Percentiles rank a stretch among this genome's conserved stretches.
Conservation (phyloP, 2,797 vertebrate species). For the Pipistrellus nathusii region DNA sequence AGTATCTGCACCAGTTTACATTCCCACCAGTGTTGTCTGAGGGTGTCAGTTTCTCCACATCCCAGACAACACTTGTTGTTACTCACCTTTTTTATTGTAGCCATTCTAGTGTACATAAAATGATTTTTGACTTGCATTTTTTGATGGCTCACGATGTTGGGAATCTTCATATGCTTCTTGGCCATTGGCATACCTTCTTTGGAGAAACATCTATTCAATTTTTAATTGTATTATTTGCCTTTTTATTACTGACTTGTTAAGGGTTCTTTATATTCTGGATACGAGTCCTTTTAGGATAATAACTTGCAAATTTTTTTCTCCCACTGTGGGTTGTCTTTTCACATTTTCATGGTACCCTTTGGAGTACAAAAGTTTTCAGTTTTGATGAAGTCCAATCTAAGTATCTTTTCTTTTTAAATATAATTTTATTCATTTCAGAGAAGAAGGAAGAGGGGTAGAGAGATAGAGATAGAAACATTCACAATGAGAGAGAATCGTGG, state of each 20-base stretch:
- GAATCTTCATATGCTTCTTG: not conserved
- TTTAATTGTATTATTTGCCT: not conserved
- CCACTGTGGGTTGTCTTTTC: not conserved
- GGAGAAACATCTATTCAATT: not conserved
- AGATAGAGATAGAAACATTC: too few species aligned
- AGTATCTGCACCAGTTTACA: not conserved
- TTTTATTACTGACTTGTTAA: not conserved
- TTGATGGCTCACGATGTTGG: not conserved
- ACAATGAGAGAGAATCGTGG: too few species aligned
- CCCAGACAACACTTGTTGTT: not conserved
- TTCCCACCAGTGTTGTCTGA: not conserved
- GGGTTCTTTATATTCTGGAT: not conserved
- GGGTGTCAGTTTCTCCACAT: not conserved
- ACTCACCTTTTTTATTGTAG: too few species aligned
- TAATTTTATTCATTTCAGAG: too few species aligned
- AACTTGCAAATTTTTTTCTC: not conserved
- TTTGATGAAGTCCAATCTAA: not conserved
- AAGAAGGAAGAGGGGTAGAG: too few species aligned
- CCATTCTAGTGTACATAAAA: not conserved
- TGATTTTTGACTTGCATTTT: constrained; percentile 37
- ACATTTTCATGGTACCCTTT: not conserved
- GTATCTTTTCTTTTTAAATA: not conserved
- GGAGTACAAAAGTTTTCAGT: not conserved
- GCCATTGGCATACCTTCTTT: not conserved
- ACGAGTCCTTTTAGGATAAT: not conserved